Percentiles rank a stretch among this genome's conserved stretches.
These are phyloP conservation scores for Rhaphigaster nebulosa DNA, from an alignment of 2,888 invertebrate species.

Conservation along the genomic window DNA sequence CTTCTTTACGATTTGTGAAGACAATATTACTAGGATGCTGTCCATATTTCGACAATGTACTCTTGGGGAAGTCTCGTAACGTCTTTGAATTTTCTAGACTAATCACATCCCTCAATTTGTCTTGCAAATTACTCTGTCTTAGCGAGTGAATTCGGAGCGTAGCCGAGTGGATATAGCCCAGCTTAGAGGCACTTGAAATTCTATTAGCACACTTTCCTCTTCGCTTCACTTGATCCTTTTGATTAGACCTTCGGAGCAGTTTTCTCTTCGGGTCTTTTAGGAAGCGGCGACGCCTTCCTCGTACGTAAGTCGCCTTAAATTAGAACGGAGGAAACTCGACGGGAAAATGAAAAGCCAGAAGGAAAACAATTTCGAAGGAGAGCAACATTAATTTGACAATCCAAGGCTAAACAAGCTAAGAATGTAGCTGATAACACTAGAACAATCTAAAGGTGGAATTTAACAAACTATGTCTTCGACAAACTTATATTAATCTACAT, in stretches of 20 bases:
- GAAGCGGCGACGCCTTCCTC: not conserved
- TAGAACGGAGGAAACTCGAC: not conserved
- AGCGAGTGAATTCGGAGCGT: not conserved
- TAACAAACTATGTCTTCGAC: too few species aligned
- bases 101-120: not conserved
- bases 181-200: not conserved
- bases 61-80: too few species aligned
- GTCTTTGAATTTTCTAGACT: not conserved
- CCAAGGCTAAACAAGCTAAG: too few species aligned
- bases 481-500: too few species aligned
- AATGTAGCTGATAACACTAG: too few species aligned
- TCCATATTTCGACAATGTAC: too few species aligned
- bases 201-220: constrained; percentile 5
- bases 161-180: not conserved
- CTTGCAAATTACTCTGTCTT: not conserved
- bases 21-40: too few species aligned
- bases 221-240: constrained; percentile 15
- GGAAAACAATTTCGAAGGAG: too few species aligned
- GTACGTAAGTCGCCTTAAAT: not conserved
- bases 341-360: not conserved
- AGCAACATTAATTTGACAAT: too few species aligned
- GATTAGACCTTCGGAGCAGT: not conserved
- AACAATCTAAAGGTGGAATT: too few species aligned
- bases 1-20: too few species aligned
- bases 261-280: constrained; percentile 2